These are phyloP conservation scores for Sarcophaga carnaria DNA, from an alignment of 2,888 invertebrate genomes.

Conservation along the genomic window DNA sequence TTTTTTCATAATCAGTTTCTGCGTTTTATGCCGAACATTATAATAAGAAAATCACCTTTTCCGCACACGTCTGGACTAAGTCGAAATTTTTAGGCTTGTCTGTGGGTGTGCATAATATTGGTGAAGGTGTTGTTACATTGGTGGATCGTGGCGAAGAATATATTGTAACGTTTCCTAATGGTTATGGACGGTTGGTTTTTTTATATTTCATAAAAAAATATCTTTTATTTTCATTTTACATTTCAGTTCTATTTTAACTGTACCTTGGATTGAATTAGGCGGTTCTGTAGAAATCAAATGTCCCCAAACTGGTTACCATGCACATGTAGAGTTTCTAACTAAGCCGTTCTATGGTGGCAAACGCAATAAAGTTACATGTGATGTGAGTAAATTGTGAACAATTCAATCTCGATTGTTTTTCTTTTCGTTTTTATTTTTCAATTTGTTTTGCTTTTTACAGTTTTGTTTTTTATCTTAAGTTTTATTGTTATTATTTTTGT, in stretches of 20 bases:
- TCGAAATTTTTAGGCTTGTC: slow-evolving; percentile 99
- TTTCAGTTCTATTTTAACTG: slow-evolving; percentile 94
- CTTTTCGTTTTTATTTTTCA: no score
- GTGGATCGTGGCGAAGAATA: slow-evolving; percentile 96
- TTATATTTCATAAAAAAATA: not conserved
- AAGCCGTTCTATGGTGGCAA: slow-evolving; percentile 99
- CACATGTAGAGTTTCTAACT: slow-evolving; percentile 96
- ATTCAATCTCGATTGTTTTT: not conserved
- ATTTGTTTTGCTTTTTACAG: not conserved
- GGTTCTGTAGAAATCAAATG: slow-evolving; percentile 95
- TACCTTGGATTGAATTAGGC: slow-evolving; percentile 99
- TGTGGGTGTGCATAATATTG: slow-evolving; percentile 98
- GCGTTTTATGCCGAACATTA: slow-evolving; percentile 99
- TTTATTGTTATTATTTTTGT: slow-evolving; percentile 26
- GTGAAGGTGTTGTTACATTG: slow-evolving; percentile 95
- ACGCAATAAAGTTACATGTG: slow-evolving; percentile 93
- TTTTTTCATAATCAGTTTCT: slow-evolving; percentile 86
- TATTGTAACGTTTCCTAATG: slow-evolving; percentile 97
- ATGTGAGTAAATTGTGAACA: slow-evolving; percentile 83
- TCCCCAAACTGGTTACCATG: slow-evolving; percentile 95
- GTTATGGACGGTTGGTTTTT: slow-evolving; percentile 91
- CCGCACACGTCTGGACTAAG: slow-evolving; percentile 99
- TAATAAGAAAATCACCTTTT: slow-evolving; percentile 93
- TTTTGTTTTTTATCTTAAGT: not conserved
- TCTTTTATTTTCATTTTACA: not conserved